Base-by-base conservation (phyloP, 2,797 vertebrate genomes). In the Parauchenoglanis ngamensis region DNA sequence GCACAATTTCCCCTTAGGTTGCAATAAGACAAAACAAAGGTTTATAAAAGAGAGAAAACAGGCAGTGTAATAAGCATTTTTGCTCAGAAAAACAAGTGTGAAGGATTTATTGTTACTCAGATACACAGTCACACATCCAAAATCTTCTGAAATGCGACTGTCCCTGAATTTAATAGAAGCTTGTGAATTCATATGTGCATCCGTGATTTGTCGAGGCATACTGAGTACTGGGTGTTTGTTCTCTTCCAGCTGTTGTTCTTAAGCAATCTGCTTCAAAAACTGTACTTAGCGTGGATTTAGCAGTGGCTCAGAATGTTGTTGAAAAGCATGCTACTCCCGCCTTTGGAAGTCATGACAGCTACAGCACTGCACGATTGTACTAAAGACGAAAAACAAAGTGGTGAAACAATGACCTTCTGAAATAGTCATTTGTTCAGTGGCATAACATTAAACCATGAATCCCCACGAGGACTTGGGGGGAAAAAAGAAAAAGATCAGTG, bases 381-480 rank as follows among this genome's bases (percentile, higher is more conserved):
- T 19, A 25, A 87, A 70, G 73, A 49, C 63, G 40, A 84, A 84
- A 87, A 87, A 83, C 80, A 83, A 84, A 59, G 61, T 25, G 49
- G 61, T 23, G 44, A 84, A 87, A 87, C 73, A 87, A 87, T 84
- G 82, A 76, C 35, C 75, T 21, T 77, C 15, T 77, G 46, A 84
- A 84, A 68, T 65, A 25, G 17, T 28, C 0, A 46, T 46, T 35
- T 68, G 40, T 78, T 77, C 31, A 25, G 40, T 31, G 25, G 31
- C 72, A 46, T 65, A 68, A 77, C 25, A 73, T 77, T 44, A 59
- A 63, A 83, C 72, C 73, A 59, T 77, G 67, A 78, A 84, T 84
- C 73, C 73, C 40, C 49, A 8, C 31, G 81, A 67, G 59, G 49
- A n/a, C 28, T 23, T 23, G n/a, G 15, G 23, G 5, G 49, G 3